Conservation (phyloP, 2,888 invertebrate genomes). For the Erynnis tages region DNA sequence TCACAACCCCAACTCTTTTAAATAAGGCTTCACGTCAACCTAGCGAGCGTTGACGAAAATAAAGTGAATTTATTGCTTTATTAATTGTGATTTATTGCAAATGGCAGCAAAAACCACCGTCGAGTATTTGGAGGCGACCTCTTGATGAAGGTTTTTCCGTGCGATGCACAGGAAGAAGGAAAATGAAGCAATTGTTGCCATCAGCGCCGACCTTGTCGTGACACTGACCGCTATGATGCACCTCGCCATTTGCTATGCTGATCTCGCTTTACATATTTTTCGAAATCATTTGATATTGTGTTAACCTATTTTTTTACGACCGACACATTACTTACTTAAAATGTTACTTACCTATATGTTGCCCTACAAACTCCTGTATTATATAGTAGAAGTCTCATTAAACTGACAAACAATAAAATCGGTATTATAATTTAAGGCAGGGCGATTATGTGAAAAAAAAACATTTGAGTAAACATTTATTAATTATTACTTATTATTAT, state of each 20-base stretch:
- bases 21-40: no score
- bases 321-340: no score
- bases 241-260: slow-evolving; percentile 18
- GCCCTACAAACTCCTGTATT: no score
- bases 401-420: no score
- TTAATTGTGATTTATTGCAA: slow-evolving; percentile 23
- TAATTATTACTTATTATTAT: no score
- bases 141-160: slow-evolving; percentile 69
- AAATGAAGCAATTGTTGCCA: slow-evolving; percentile 54
- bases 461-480: no score
- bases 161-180: slow-evolving; percentile 65
- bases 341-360: no score
- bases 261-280: not conserved
- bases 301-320: no score
- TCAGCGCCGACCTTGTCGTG: slow-evolving; percentile 58
- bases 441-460: no score
- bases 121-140: slow-evolving; percentile 49
- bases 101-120: slow-evolving; percentile 40
- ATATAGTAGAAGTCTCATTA: no score
- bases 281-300: not conserved
- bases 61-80: slow-evolving; percentile 15
- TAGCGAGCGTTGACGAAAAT: not conserved
- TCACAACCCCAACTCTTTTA: no score
- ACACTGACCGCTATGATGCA: slow-evolving; percentile 51
- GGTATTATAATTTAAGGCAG: no score